Base-by-base conservation (phyloP, 2,888 invertebrate species). In the Hipparchia semele region DNA sequence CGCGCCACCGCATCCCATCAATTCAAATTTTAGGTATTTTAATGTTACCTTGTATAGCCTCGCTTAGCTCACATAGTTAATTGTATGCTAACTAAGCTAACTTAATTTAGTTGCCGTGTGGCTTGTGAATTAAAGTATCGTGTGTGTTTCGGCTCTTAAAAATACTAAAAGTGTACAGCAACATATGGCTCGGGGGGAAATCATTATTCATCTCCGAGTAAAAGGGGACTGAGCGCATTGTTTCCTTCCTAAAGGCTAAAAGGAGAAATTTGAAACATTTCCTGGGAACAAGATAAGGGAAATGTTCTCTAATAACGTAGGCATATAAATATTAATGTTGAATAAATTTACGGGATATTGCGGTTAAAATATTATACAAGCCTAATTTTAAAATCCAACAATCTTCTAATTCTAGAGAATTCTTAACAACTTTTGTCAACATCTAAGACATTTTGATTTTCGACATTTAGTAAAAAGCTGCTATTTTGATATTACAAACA, bases 161-260 rank as follows among this genome's bases (percentile, higher is more conserved):
- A 23, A 58, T 8, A 13, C 7, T 13, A 13, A 23, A 23, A 58
- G 23, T 53, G 51, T 65, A 53, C 33, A 53, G 33, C 5, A 51
- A 53, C 51, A 33, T 64, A 81, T 78, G 78, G 81, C 85, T 81
- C 68, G 72, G 72, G 80, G 87, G 82, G 68, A 79, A 83, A 85
- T 84, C 82, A 84, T 87, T 87, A 86, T 79, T 86, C 79, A 82
- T 84, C 84, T 83, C 77, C 76, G 75, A 77, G 79, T 80, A 83
- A 84, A 83, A 80, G 77, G 80, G 71, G 82, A 83, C 81, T 76
- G 78, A 79, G 79, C 72, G 66, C 79, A 82, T 84, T 87, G 81
- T 85, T 86, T 84, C 80, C 75, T 78, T 80, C 81, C 74, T 71
- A 75, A 69, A 72, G 73, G 70, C 74, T 71, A 75, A 69, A 72